A percentile compares a stretch with the other conserved stretches of the same genome.
phyloP scores from a whole-genome alignment of 2,888 invertebrate genomes.

The Podabrus alpinus region DNA sequence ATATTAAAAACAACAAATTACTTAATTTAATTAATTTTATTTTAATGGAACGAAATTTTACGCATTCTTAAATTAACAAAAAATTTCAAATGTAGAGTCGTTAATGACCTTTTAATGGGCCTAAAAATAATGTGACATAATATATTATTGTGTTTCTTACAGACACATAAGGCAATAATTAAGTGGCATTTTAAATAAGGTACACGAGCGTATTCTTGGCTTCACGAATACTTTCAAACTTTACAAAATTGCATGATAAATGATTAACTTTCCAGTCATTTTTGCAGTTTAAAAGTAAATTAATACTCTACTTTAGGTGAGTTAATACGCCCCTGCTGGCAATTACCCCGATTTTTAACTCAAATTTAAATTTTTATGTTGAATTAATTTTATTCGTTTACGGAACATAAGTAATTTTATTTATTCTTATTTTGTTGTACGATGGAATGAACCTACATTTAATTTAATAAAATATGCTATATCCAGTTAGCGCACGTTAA shows the following conservation, averaged over 20 bases:
- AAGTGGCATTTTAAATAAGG: background rate
- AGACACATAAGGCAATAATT: background rate
- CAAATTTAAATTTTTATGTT: background rate
- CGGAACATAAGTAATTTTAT: background rate
- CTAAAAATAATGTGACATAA: background rate
- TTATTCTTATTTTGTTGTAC: background rate
- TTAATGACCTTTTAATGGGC: background rate
- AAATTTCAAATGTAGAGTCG: background rate
- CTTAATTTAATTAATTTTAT: too few relatives aligned
- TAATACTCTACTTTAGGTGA: background rate
- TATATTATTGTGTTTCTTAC: background rate
- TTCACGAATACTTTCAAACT: background rate
- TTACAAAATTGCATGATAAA: background rate
- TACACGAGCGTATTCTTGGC: background rate
- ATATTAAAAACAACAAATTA: background rate
- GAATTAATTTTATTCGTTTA: background rate
- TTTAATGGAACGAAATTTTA: background rate
- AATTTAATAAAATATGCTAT: background rate
- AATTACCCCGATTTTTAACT: background rate
- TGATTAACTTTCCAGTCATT: background rate
- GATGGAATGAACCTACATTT: background rate
- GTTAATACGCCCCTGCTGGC: background rate
- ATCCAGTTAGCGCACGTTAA: background rate
- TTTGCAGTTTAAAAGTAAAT: background rate
- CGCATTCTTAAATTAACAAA: background rate